phyloP scores from a whole-genome alignment of 2,888 invertebrate species.

The Digitonthophagus gazella region DNA sequence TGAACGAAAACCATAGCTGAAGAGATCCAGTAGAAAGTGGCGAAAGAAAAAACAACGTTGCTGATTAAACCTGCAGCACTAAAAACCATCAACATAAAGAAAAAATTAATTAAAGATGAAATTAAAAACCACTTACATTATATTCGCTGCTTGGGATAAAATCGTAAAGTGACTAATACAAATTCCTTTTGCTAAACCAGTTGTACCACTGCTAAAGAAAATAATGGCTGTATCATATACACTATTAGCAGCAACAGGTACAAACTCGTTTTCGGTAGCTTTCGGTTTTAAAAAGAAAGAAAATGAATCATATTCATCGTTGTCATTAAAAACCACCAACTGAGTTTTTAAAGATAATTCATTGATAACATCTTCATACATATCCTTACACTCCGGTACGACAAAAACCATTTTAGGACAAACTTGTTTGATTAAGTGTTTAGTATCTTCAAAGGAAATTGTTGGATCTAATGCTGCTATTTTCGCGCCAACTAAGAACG shows the following conservation, averaged over 20 bases:
- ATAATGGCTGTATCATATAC: conserved; percentile 31
- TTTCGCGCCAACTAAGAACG: conserved; percentile 50
- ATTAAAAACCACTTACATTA: conserved; percentile 20
- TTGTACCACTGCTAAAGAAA: conserved; percentile 38
- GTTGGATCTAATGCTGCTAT: conserved; percentile 40
- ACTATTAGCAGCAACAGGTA: conserved; percentile 24
- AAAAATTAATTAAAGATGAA: neutral
- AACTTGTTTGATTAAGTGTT: conserved; percentile 35
- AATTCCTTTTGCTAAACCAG: conserved; percentile 37
- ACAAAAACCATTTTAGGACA: conserved; percentile 32
- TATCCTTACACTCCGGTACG: conserved; percentile 20
- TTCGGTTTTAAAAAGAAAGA: conserved; percentile 23
- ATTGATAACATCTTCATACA: conserved; percentile 21
- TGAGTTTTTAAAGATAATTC: conserved; percentile 13
- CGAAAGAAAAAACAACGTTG: conserved; percentile 31
- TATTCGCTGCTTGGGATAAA: conserved; percentile 20
- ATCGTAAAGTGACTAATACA: conserved; percentile 32
- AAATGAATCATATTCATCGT: conserved; percentile 20
- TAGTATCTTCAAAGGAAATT: conserved; percentile 33
- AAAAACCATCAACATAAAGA: neutral
- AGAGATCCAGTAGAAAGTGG: conserved; percentile 46
- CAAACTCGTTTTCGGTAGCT: conserved; percentile 29
- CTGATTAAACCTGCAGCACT: neutral
- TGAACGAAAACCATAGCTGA: conserved; percentile 33
- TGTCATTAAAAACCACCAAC: conserved; percentile 30